Evolutionary conservation across 2,888 invertebrate species (phyloP), one percentile per base, ranked within the genome.

Genomic region (Brachycybe producta): DNA sequence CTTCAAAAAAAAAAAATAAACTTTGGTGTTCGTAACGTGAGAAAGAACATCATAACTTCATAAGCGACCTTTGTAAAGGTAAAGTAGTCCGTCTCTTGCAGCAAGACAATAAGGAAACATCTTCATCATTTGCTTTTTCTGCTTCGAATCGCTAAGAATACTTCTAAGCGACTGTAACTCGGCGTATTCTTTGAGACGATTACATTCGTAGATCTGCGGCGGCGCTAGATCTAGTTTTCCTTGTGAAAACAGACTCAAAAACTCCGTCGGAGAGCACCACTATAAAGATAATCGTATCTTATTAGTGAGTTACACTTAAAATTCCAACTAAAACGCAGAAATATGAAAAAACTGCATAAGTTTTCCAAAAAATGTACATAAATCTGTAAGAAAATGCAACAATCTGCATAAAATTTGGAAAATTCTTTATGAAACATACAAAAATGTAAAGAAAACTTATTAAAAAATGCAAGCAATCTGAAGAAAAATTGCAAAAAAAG

Each of bases 201-300:
- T 71, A 1, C 85, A 64, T 68, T 88, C 87, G 63, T 85, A 85
- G 45, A 74, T 65, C 65, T 88, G 88, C 1, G 88, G 87, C 2
- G 82, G 80, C 41, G 79, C 78, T 13, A 88, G 61, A 49, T 67
- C 62, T 21, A 75, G 60, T 52, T 71, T 63, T 23, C 65, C 21
- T 30, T 26, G 40, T 13, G 21, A 17, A n/a, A n/a, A 21, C 44
- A 45, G 34, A 13, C 35, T 8, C 45, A 50, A 19, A 34, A 36
- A 34, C 26, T 50, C 35, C 15, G 15, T 1, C 5, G 50, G 50
- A n/a, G 50, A 30, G 19, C 32, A 69, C 84, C 84, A 85, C 84
- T 84, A 61, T 27, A 73, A 72, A 52, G 43, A 54, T 15, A 7
- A 17, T 21, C 27, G 24, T n/a, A n/a, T 17, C 17, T n/a, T n/a